Evolutionary conservation across 2,113 vertebrate species (phyloP), one percentile per base, ranked within the genome.

Genomic region (Pterocles gutturalis): DNA sequence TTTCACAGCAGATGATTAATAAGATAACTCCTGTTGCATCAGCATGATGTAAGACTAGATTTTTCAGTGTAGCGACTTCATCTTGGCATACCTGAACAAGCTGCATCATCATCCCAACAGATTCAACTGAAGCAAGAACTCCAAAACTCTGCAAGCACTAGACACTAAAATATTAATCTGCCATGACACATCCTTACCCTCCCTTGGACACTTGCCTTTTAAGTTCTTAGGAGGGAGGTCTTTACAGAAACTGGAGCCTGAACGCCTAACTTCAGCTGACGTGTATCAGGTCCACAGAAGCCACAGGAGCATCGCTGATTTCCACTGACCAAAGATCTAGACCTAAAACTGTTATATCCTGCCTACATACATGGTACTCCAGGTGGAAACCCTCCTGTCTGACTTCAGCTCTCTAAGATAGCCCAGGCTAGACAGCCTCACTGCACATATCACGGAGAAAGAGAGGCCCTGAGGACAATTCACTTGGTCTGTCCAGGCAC

Each of bases 21-120:
- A 94, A 66, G 14, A 67, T 64, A 90, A 72, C 20, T 94, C 79
- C 41, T 84, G 57, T 73, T 96, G 75, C 55, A 67, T 29, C 43
- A 87, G 16, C 38, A 67, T 48, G 65, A 87, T 36, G 19, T 53
- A 87, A 87, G 61, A 65, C 28, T 75, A n/a, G 55, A 81, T 81
- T 89, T 94, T 91, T 73, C 8, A 9, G 54, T 34, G 54, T 49
- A 77, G 75, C 4, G 7, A 43, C 55, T 92, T 45, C 49, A 73
- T 81, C 71, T 91, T 91, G 85, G 55, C 31, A 67, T 17, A 31
- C 10, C 31, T 83, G 25, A 91, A 64, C 60, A 67, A 76, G 55
- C 19, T 89, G 65, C 65, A 83, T 48, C 64, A 75, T 60, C 34
- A 17, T 31, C 20, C 31, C 26, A 73, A 76, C 5, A 67, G 34